Percentiles rank a stretch among this genome's conserved stretches.
phyloP scores from a whole-genome alignment of 2,113 vertebrate genomes.

The Oophaga pumilio region DNA sequence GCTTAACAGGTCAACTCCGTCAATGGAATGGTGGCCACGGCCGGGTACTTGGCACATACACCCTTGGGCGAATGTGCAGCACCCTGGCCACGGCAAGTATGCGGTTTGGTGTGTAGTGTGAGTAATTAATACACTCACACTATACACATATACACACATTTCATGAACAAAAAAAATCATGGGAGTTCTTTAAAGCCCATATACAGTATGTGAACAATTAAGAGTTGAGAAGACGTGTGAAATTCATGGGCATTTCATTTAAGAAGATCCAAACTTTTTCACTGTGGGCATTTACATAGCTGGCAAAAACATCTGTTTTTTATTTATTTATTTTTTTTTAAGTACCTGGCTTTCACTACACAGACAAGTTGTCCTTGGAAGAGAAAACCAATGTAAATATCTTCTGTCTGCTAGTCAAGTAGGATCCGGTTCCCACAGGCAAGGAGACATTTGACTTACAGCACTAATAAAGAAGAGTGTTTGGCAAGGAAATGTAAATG shows the following conservation, averaged over 20 bases:
- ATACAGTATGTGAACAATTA: background rate
- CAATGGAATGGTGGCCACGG: too few relatives aligned
- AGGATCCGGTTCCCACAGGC: slow-evolving; percentile 19
- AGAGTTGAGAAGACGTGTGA: background rate
- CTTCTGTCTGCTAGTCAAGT: slow-evolving; percentile 18
- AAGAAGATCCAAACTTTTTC: background rate
- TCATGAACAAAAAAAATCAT: too few relatives aligned
- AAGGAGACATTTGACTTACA: slow-evolving; percentile 10
- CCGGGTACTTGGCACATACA: too few relatives aligned
- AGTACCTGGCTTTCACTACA: background rate
- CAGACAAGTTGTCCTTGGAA: slow-evolving; percentile 53
- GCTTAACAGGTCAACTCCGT: too few relatives aligned
- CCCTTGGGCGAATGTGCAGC: too few relatives aligned
- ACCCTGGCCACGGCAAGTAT: too few relatives aligned
- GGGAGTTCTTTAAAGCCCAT: background rate
- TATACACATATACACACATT: too few relatives aligned
- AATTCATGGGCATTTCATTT: background rate
- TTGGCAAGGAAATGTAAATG: slow-evolving; percentile 7
- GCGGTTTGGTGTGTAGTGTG: too few relatives aligned
- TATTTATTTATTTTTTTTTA: background rate
- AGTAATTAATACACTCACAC: too few relatives aligned
- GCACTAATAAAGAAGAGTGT: background rate
- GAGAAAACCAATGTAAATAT: slow-evolving; percentile 39
- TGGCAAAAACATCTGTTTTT: slow-evolving; percentile 18
- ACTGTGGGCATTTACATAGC: background rate